A percentile compares a stretch with the other conserved stretches of the same genome.
Evolutionary conservation across 2,888 invertebrate genomes (phyloP).

Genomic region (Rhabditophanes sp.): DNA sequence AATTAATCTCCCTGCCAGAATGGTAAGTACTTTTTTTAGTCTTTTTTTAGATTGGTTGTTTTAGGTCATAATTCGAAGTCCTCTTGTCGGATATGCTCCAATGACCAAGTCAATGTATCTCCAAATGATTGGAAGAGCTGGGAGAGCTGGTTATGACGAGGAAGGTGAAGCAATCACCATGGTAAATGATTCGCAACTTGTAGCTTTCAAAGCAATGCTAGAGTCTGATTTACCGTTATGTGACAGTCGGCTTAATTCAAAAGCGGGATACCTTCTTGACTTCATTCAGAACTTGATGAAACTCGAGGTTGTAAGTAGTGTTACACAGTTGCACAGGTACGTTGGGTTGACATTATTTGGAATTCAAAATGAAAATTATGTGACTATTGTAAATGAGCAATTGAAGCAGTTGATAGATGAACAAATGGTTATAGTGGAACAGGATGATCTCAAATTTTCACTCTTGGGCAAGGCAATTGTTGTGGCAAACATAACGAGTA

Average conservation of each 20-base stretch:
- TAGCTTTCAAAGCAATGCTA: slow-evolving; percentile 25
- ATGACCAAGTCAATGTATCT: slow-evolving; percentile 66
- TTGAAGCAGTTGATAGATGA: slow-evolving; percentile 9
- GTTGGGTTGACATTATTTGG: slow-evolving; percentile 14
- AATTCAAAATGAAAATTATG: slow-evolving; percentile 11
- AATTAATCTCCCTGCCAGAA: slow-evolving; percentile 79
- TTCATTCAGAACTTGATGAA: no score
- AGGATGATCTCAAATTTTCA: slow-evolving; percentile 3
- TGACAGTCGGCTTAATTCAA: slow-evolving; percentile 18
- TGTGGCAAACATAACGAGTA: no score
- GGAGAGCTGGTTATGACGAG: slow-evolving; percentile 50
- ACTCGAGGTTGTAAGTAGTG: no score
- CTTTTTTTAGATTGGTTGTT: slow-evolving; percentile 8
- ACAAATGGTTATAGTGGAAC: slow-evolving; percentile 9
- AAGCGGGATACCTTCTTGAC: no score
- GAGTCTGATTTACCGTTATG: slow-evolving; percentile 18
- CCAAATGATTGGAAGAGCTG: slow-evolving; percentile 89
- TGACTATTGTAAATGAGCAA: slow-evolving; percentile 4
- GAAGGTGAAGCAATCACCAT: slow-evolving; percentile 13
- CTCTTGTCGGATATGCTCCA: slow-evolving; percentile 61
- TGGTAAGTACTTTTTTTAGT: slow-evolving; percentile 45
- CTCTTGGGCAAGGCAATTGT: no score
- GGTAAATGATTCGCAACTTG: slow-evolving; percentile 8
- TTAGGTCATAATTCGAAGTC: slow-evolving; percentile 63
- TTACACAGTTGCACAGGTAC: slow-evolving; percentile 10